These are phyloP conservation scores for Forbesichthys agassizii DNA, from an alignment of 2,113 vertebrate species.

Conservation along the genomic window DNA sequence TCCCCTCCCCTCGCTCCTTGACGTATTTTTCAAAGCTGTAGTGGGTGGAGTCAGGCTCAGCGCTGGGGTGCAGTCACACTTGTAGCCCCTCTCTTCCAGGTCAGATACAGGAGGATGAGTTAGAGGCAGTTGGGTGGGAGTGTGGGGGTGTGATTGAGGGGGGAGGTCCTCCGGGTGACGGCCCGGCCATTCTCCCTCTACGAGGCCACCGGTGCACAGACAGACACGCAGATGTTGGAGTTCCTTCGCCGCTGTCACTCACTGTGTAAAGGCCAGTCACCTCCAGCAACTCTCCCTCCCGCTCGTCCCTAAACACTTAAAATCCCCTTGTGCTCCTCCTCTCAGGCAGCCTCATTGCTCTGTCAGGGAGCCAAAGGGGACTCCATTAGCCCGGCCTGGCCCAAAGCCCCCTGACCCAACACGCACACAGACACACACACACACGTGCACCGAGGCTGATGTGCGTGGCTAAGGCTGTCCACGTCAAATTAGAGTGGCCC, in stretches of 20 bases:
- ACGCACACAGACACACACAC: constrained; percentile 82
- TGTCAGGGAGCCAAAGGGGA: constrained; percentile 93
- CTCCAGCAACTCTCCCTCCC: constrained; percentile 78
- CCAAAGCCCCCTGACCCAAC: constrained; percentile 83
- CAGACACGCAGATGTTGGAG: constrained; percentile 51
- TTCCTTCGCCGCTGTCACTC: constrained; percentile 75
- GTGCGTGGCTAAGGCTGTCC: constrained; percentile 90
- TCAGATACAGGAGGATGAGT: no score
- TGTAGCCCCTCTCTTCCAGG: no score
- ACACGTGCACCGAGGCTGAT: constrained; percentile 82
- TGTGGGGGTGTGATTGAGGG: neutral
- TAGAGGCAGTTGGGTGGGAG: neutral
- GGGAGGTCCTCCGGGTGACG: constrained; percentile 4
- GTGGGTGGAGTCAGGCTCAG: no score
- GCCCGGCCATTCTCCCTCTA: constrained; percentile 63
- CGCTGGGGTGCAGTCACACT: no score
- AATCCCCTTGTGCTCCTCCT: constrained; percentile 86
- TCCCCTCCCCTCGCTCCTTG: no score
- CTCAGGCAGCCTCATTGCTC: constrained; percentile 89
- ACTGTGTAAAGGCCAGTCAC: constrained; percentile 72
- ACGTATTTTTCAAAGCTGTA: no score
- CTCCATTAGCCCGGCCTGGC: constrained; percentile 90
- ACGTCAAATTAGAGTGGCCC: constrained; percentile 97
- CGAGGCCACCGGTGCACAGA: constrained; percentile 1
- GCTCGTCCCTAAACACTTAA: constrained; percentile 93